Base-by-base conservation (phyloP, 2,113 vertebrate genomes). In the Etheostoma spectabile region DNA sequence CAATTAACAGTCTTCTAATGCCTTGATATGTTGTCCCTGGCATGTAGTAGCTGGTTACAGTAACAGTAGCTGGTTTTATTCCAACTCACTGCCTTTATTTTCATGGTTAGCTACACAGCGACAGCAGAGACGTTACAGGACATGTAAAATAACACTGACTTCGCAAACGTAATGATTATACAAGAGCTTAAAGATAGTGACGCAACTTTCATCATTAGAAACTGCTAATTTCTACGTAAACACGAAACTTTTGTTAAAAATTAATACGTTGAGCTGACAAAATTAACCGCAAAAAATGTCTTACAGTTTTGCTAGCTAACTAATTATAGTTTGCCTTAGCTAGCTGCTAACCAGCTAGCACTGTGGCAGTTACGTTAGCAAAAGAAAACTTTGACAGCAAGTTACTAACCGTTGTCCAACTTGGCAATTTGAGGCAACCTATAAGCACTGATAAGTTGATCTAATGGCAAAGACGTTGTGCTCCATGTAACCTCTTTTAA, bases 401-500 rank as follows among this genome's bases (percentile, higher is more conserved):
- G 57, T 82, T 75, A 89, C 96, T 95, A 80, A 97, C 97, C 97
- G 87, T 92, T 94, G 77, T 97, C 96, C 93, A 97, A 95, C 88
- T 94, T 95, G 88, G 95, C 97, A 84, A 99, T 96, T 89, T 99
- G 98, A 10, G 98, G 98, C 88, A 99, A 92, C 66, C 97, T 96
- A 85, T 99, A 97, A 22, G 96, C 93, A 90, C 96, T 97, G 93
- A 99, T 96, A 42, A 99, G 95, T 86, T 97, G 95, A 93, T 99
- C 98, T 86, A 99, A 86, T 0, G 97, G 96, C 48, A 98, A 86
- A 64, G 97, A 94, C 87, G 96, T 96, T 64, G 95, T 91, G 92
- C 98, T 99, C 98, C 98, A 99, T 89, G 97, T 96, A 74, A 98
- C 95, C 89, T 98, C 97, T 95, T 97, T 97, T 84, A 99, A 95